Conservation (phyloP, 1,140 invertebrate species). For the Fragariocoptes setiger region DNA sequence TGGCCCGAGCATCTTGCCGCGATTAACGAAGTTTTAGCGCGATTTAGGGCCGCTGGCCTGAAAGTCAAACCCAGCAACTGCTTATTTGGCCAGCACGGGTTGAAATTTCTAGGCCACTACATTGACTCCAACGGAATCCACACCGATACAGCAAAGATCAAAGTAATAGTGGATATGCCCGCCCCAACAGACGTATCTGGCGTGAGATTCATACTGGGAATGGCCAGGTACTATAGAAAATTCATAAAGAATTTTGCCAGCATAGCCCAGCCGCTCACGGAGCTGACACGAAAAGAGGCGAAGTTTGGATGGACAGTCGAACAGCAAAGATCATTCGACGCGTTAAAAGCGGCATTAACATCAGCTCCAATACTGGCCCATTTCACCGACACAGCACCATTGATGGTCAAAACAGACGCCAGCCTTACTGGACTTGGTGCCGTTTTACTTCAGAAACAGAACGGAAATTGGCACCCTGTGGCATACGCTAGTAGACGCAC, state of each 20-base stretch:
- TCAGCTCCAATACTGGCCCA: constrained; percentile 3
- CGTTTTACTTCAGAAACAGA: constrained; percentile 5
- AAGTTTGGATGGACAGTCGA: constrained; percentile 9
- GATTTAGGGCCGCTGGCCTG: not conserved
- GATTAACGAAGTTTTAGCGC: not conserved
- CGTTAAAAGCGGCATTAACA: constrained; percentile 7
- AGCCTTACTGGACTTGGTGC: constrained; percentile 1
- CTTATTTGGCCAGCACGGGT: constrained; percentile 4
- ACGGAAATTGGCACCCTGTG: constrained; percentile 2
- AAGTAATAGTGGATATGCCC: not conserved
- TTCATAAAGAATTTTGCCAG: constrained; percentile 17
- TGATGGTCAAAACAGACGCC: constrained; percentile 10
- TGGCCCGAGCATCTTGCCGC: not conserved
- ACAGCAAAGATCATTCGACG: constrained; percentile 6
- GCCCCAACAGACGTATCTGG: constrained; percentile 9
- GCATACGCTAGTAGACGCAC: constrained; percentile 3
- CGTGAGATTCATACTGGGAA: constrained; percentile 18
- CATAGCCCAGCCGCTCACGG: constrained; percentile 10
- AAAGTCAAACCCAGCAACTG: constrained; percentile 9
- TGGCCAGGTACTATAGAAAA: constrained; percentile 18
- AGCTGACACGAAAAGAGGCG: constrained; percentile 11
- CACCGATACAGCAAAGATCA: constrained; percentile 16
- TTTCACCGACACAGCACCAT: not conserved
- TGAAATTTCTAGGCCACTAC: constrained; percentile 11
- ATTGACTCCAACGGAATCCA: constrained; percentile 14